A percentile compares a stretch with the other conserved stretches of the same genome.
Evolutionary conservation across 2,113 vertebrate species (phyloP).

Genomic region (Solea senegalensis): DNA sequence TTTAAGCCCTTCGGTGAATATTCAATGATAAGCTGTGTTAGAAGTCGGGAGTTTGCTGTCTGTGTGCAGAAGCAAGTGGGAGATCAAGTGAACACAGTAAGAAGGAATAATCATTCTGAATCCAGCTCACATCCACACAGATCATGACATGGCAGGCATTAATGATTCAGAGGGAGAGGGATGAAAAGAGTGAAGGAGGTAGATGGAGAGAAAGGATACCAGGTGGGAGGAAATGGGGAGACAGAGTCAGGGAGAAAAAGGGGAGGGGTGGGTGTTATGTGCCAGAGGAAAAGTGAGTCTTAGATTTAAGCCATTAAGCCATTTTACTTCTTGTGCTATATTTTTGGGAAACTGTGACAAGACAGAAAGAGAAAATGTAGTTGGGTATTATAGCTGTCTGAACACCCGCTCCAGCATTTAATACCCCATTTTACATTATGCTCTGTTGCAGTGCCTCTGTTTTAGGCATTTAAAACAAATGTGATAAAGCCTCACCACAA

Average conservation of each 20-base stretch:
- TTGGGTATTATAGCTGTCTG: constrained; percentile 50
- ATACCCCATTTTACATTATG: constrained; percentile 38
- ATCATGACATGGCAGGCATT: constrained; percentile 77
- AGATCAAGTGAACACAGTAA: constrained; percentile 70
- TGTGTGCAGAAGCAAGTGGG: constrained; percentile 61
- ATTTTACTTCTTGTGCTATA: constrained; percentile 49
- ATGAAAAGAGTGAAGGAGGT: constrained; percentile 58
- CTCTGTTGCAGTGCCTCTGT: constrained; percentile 21
- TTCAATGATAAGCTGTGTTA: constrained; percentile 62
- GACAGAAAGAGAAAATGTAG: constrained; percentile 59
- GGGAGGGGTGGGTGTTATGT: constrained; percentile 34
- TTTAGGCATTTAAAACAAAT: constrained; percentile 30
- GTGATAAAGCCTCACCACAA: background rate
- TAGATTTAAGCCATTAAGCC: constrained; percentile 51
- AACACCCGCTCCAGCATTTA: constrained; percentile 42
- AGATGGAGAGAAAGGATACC: constrained; percentile 52
- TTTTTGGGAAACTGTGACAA: constrained; percentile 65
- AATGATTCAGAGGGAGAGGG: constrained; percentile 67
- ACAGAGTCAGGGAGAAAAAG: constrained; percentile 23
- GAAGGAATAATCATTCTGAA: constrained; percentile 70
- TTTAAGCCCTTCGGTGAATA: constrained; percentile 57
- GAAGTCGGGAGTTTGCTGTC: constrained; percentile 51
- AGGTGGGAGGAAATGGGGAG: constrained; percentile 57
- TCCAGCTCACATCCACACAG: constrained; percentile 71
- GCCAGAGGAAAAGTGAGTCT: constrained; percentile 46